Evolutionary conservation across 2,797 vertebrate species (phyloP).

Genomic region (Threskiornis aethiopicus): DNA sequence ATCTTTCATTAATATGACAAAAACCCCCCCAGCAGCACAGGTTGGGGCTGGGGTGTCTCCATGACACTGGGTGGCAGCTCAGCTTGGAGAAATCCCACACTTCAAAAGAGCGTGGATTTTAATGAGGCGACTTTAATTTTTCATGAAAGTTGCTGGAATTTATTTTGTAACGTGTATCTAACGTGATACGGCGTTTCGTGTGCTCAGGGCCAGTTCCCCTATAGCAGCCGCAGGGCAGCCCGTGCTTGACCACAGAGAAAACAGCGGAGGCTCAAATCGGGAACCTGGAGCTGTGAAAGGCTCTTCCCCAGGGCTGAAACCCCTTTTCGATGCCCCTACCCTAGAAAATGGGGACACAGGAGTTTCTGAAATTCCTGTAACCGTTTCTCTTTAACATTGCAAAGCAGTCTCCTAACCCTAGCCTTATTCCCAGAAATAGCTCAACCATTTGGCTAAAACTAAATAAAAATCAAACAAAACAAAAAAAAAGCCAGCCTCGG

Average conservation of each 20-base stretch:
- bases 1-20: not conserved
- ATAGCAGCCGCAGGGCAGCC: not conserved
- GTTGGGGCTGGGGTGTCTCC: not conserved
- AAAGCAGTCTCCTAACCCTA: not conserved
- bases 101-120: not conserved
- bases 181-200: accelerated
- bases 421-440: not conserved
- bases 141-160: not conserved
- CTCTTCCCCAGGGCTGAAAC: not conserved
- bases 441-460: not conserved
- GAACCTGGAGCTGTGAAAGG: not conserved
- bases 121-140: not conserved
- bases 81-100: not conserved
- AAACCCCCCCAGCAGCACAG: not conserved
- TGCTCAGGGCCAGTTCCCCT: not conserved
- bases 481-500: accelerated
- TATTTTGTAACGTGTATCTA: not conserved
- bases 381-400: accelerated
- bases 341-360: not conserved
- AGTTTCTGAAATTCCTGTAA: not conserved
- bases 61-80: not conserved
- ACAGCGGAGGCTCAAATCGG: not conserved
- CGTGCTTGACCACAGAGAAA: not conserved
- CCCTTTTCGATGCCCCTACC: not conserved
- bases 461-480: not conserved